Evolutionary conservation across 1,140 invertebrate species (phyloP).

Genomic region (Pogonus chalceus): DNA sequence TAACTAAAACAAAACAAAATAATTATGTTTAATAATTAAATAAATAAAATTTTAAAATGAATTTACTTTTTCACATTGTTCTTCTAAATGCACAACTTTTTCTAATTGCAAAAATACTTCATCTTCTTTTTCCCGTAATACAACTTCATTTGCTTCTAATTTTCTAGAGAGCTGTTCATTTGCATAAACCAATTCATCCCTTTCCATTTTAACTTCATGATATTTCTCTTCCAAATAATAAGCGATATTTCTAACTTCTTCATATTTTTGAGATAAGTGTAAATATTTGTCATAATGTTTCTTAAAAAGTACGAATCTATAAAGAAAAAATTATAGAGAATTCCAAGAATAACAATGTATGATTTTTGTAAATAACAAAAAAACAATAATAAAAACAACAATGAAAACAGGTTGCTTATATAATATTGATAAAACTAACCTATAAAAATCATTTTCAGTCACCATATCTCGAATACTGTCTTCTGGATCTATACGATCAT

Average conservation of each 20-base stretch:
- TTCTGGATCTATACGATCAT: conserved; percentile 48
- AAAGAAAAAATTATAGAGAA: conserved; percentile 28
- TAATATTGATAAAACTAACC: conserved; percentile 38
- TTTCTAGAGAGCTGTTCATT: conserved; percentile 39
- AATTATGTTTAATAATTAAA: conserved; percentile 6
- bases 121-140: conserved; percentile 50
- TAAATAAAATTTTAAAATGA: conserved; percentile 10
- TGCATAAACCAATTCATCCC: conserved; percentile 42
- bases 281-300: conserved; percentile 55
- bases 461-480: conserved; percentile 54
- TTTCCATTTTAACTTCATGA: conserved; percentile 53
- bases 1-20: conserved; percentile 29
- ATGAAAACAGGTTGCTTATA: too few relatives aligned
- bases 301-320: conserved; percentile 53
- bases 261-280: conserved; percentile 48
- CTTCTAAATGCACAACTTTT: conserved; percentile 46
- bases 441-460: conserved; percentile 53
- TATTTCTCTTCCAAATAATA: conserved; percentile 57
- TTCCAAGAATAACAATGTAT: conserved; percentile 7
- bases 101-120: conserved; percentile 52
- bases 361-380: neutral
- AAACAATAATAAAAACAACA: conserved; percentile 7
- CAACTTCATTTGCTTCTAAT: conserved; percentile 43
- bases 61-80: conserved; percentile 43
- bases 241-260: conserved; percentile 48